Evolutionary conservation across 2,888 invertebrate genomes (phyloP), one percentile per base, ranked within the genome.

Genomic region (Scaptomyza parva): DNA sequence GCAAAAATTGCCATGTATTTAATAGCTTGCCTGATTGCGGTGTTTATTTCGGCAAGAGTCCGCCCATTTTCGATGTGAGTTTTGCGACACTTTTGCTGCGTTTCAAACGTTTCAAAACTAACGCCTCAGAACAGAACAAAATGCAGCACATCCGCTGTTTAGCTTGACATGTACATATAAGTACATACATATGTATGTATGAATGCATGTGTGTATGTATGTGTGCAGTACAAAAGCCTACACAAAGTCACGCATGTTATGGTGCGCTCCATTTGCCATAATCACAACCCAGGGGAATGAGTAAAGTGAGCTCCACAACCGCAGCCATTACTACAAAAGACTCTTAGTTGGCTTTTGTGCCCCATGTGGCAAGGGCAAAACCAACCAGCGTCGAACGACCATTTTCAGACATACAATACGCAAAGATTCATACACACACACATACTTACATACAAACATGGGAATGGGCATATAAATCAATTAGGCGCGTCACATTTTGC

Each of bases 391-490:
- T 20, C 43, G 58, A 18, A 37, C 68, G 22, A 63, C 70, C 69
- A 69, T 68, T 62, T 68, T 67, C 12, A 24, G 11, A 37, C 20
- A n/a, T n/a, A n/a, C n/a, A n/a, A n/a, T n/a, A n/a, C n/a, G n/a
- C n/a, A n/a, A n/a, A n/a, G n/a, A n/a, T 68, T 67, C 12, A 24
- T 7, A 37, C 20, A 44, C 12, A 41, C 22, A 45, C 40, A 52
- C 12, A 28, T 6, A 14, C 7, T 30, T 2, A 39, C 3, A 18
- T 12, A 50, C 14, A 9, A 12, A 28, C 2, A 18, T 20, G 58
- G 54, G 22, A 74, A 61, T 71, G 67, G 41, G 55, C 70, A 74
- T 70, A 83, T 83, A 84, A 84, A 84, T 84, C 88, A 84, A 84
- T 84, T 84, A 84, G 78, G 53, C 62, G 63, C 66, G 67, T 85